Base-by-base conservation (phyloP, 1,140 invertebrate species). In the Araneus ventricosus region DNA sequence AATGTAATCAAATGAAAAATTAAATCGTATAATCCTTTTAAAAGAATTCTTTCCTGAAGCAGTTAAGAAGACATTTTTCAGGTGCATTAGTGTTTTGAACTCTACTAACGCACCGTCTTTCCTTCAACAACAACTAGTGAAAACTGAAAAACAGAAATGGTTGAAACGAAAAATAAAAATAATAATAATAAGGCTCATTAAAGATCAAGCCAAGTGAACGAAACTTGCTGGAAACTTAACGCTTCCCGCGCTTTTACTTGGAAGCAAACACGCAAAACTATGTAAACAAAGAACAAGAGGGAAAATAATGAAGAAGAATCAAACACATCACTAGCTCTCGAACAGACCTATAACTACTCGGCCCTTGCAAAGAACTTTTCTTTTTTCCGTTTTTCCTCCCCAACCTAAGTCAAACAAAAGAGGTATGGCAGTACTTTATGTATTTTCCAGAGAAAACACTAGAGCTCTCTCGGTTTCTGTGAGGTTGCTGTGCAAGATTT, bases 141-240 rank as follows among this genome's bases (percentile, higher is more conserved):
- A 75, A 75, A 75, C 10, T 0, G 34, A 8, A 75, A 75, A 75
- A 30, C 2, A 20, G 20, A 14, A 34, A 4, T 24, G 34, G 30
- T 37, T 37, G 0, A 20, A 75, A 34, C 70, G 5, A 37, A 75
- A 75, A 37, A 75, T n/a, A n/a, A n/a, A n/a, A n/a, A n/a, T n/a
- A n/a, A n/a, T n/a, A n/a, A n/a, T n/a, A 75, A 30, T 24, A 75
- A 75, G 70, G 14, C 70, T 75, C 70, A 75, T 75, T 75, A 75
- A 37, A 37, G 70, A 75, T 75, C 30, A 75, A 75, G 27, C 70
- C 70, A 37, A 75, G 70, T 37, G 70, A 75, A 17, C 30, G 8
- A 75, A 37, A 75, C 34, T 17, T 22, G 34, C 20, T 20, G 30
- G 10, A 22, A 75, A 34, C 20, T 34, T 75, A n/a, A 67, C 27